phyloP scores from a whole-genome alignment of 2,888 invertebrate species.

The Carabus problematicus region DNA sequence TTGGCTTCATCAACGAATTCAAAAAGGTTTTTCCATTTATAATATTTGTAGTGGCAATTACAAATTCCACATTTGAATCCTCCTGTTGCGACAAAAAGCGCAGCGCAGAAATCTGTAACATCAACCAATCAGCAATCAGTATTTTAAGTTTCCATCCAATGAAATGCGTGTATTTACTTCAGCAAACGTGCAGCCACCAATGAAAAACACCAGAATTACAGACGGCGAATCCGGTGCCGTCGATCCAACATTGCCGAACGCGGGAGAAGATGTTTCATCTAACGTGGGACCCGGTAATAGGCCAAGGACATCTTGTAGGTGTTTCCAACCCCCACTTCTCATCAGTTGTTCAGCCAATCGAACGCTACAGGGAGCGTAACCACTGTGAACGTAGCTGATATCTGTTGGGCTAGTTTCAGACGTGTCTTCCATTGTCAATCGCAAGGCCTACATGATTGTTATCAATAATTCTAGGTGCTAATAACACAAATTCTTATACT shows the following conservation, averaged over 20 bases:
- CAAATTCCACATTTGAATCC: slow-evolving; percentile 85
- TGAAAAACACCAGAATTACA: slow-evolving; percentile 90
- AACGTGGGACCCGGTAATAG: slow-evolving; percentile 81
- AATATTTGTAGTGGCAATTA: slow-evolving; percentile 89
- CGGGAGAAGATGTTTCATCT: slow-evolving; percentile 66
- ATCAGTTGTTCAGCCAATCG: slow-evolving; percentile 83
- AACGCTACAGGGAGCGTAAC: slow-evolving; percentile 92
- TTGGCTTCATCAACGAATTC: slow-evolving; percentile 71
- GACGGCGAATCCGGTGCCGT: slow-evolving; percentile 64
- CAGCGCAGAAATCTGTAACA: slow-evolving; percentile 70
- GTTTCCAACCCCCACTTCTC: slow-evolving; percentile 78
- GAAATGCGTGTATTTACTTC: slow-evolving; percentile 72
- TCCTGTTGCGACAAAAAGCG: slow-evolving; percentile 78
- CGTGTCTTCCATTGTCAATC: slow-evolving; percentile 87
- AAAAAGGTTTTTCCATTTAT: slow-evolving; percentile 90
- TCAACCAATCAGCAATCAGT: background rate
- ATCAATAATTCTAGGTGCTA: background rate
- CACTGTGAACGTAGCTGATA: slow-evolving; percentile 90
- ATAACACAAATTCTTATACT: slow-evolving; percentile 17
- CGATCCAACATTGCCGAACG: slow-evolving; percentile 54
- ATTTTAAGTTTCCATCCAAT: slow-evolving; percentile 62
- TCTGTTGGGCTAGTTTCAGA: slow-evolving; percentile 84
- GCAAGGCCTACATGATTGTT: slow-evolving; percentile 66
- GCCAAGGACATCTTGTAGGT: slow-evolving; percentile 83
- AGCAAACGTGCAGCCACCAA: slow-evolving; percentile 96